Evolutionary conservation across 1,140 invertebrate species (phyloP), one percentile per base, ranked within the genome.

Genomic region (Ganaspis sp.): DNA sequence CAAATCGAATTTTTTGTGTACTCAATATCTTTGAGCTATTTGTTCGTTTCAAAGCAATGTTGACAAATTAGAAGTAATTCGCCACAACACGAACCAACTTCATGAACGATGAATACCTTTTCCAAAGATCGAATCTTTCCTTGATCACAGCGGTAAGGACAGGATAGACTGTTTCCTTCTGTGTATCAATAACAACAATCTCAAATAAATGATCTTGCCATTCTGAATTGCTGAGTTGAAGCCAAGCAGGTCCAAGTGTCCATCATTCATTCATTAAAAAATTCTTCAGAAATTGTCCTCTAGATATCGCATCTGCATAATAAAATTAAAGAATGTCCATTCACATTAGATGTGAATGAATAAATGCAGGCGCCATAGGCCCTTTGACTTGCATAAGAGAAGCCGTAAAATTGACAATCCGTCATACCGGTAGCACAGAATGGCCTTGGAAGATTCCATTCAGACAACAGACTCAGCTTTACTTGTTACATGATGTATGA

Each of bases 351-450:
- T 19, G 40, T 72, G 1, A 69, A 3, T 5, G 72, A 6, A 19
- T 78, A 75, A 1, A 79, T 11, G 17, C 77, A 79, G 0, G 71
- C 74, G 12, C 77, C 74, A 34, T 73, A 79, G 3, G 71, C 77
- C 49, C 74, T 76, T 53, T 72, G 34, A 11, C 77, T 71, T 15
- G 79, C 73, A 70, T 70, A 45, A 53, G 38, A 69, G 17, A 82
- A 70, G 6, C 75, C 77, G 19, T 81, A 73, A 42, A 85, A n/a
- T 1, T 37, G 45, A 23, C 70, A 17, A 6, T 71, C 69, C 34
- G 34, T 26, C 11, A 29, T n/a, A 69, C 21, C 12, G 8, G 53
- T 49, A 0, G 11, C 5, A 54, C 21, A 49, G 19, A 9, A 64
- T 58, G 34, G 69, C 69, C 17, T 58, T 34, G 15, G 34, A 70